These are phyloP conservation scores for Epistrophe eligans DNA, from an alignment of 2,888 invertebrate species.

Conservation along the genomic window DNA sequence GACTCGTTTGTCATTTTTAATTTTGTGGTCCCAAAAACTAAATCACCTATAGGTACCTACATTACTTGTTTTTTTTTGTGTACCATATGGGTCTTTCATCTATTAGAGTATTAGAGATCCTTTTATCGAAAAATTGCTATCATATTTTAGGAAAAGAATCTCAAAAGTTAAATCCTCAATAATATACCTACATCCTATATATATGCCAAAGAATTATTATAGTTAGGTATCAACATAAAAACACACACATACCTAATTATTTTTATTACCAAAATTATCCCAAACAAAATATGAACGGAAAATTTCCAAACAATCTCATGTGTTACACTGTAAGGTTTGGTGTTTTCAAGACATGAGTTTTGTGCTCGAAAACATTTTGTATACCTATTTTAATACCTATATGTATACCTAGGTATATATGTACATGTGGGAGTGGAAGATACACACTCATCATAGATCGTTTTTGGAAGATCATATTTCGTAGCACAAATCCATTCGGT, in stretches of 20 bases:
- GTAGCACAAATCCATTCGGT: constrained; percentile 16
- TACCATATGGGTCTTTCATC: no score
- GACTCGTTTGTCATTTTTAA: no score
- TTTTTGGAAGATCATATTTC: constrained; percentile 23
- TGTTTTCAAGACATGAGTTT: background rate
- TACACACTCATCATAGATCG: constrained; percentile 13
- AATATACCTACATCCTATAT: no score
- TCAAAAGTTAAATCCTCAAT: no score
- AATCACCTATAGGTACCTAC: no score
- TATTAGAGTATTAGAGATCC: no score
- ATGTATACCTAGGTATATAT: background rate
- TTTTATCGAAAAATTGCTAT: no score
- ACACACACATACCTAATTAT: background rate
- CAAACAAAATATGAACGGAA: constrained; percentile 5
- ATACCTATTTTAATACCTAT: background rate
- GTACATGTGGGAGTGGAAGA: constrained; percentile 26
- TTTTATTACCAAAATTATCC: constrained; percentile 12
- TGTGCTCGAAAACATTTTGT: background rate
- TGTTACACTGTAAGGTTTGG: no score
- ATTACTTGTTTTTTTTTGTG: no score
- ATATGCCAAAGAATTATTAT: no score
- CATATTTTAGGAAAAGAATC: no score
- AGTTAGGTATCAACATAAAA: background rate
- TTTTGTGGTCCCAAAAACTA: no score
- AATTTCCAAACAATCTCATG: background rate